These are phyloP conservation scores for Sinocyclocheilus anophthalmus DNA, from an alignment of 2,113 vertebrate species.

Conservation along the genomic window DNA sequence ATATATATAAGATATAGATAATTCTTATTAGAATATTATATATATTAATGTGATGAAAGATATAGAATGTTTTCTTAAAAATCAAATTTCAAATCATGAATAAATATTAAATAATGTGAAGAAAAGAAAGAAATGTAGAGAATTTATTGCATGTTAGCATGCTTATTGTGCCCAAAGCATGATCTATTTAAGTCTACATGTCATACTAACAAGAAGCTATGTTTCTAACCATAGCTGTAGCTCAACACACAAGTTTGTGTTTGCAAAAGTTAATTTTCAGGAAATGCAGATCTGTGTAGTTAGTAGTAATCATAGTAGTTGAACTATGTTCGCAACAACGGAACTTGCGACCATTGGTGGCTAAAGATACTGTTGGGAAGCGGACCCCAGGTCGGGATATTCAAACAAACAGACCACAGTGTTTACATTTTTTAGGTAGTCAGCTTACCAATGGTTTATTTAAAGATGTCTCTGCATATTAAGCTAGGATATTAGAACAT, in stretches of 20 bases:
- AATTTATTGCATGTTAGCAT: no score
- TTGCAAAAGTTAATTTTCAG: not conserved
- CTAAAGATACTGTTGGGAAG: not conserved
- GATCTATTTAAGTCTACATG: no score
- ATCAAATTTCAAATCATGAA: no score
- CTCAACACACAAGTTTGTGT: not conserved
- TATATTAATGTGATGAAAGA: no score
- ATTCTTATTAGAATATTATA: no score
- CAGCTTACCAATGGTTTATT: not conserved
- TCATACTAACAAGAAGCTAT: no score
- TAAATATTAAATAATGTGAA: no score
- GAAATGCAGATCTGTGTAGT: not conserved
- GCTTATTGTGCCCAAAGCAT: no score
- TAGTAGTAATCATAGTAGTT: not conserved
- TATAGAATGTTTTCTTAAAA: no score
- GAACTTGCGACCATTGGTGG: not conserved
- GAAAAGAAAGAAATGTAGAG: no score
- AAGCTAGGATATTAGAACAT: not conserved
- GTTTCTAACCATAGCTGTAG: not conserved
- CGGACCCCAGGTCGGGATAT: not conserved
- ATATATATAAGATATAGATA: no score
- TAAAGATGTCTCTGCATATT: not conserved
- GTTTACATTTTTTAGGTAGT: not conserved
- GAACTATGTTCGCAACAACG: not conserved
- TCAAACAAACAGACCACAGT: not conserved